Evolutionary conservation across 2,888 invertebrate species (phyloP).

Genomic region (Drosophila melanocephala): DNA sequence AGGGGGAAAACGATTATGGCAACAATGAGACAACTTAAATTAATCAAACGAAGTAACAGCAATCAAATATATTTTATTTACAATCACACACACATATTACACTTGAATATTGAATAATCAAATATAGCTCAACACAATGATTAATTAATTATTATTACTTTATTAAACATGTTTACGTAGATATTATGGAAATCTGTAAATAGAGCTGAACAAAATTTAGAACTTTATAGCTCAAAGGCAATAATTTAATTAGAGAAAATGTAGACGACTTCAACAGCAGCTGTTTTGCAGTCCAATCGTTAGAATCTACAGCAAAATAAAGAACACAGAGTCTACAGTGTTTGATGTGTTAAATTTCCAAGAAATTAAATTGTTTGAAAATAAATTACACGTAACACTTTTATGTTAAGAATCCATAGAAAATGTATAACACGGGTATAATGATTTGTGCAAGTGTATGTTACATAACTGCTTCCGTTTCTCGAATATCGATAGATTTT

Average conservation of each 20-base stretch:
- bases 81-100: neutral
- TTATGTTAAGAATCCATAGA: neutral
- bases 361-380: neutral
- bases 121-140: neutral
- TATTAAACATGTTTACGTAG: neutral
- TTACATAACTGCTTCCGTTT: no score
- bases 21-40: conserved; percentile 39
- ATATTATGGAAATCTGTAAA: neutral
- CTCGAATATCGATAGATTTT: neutral
- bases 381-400: no score
- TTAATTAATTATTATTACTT: neutral
- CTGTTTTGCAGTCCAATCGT: neutral
- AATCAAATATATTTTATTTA: conserved; percentile 11
- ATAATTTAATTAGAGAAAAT: neutral
- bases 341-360: neutral
- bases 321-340: neutral
- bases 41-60: conserved; percentile 43
- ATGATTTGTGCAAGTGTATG: neutral
- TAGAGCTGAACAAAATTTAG: neutral
- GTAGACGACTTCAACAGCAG: neutral
- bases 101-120: neutral
- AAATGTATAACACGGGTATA: neutral
- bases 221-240: neutral
- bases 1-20: conserved; percentile 35
- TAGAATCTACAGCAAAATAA: neutral